Evolutionary conservation across 2,113 vertebrate genomes (phyloP).

Genomic region (Sorex fumeus): DNA sequence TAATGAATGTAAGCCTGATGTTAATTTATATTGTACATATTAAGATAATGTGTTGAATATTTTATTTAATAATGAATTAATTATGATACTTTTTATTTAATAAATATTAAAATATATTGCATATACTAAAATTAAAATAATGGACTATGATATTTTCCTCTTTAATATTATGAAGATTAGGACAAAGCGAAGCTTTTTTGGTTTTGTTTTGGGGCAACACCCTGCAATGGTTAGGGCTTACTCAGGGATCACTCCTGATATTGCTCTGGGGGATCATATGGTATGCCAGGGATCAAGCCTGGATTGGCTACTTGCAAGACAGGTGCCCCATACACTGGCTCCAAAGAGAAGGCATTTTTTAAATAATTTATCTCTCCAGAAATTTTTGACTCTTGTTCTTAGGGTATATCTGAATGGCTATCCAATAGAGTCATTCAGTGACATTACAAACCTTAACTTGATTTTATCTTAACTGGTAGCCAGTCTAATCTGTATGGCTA

Average conservation of each 20-base stretch:
- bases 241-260: too few species aligned
- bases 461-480: slow-evolving; percentile 76
- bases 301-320: too few species aligned
- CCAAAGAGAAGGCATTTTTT: neutral
- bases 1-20: slow-evolving; percentile 48
- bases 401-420: slow-evolving; percentile 34
- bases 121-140: slow-evolving; percentile 39
- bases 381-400: slow-evolving; percentile 43
- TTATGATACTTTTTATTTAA: too few species aligned
- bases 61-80: too few species aligned
- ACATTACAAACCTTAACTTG: slow-evolving; percentile 80
- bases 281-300: too few species aligned
- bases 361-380: slow-evolving; percentile 38
- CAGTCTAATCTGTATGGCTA: slow-evolving; percentile 63
- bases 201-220: too few species aligned
- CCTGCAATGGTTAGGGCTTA: too few species aligned
- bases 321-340: neutral
- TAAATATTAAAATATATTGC: neutral
- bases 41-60: neutral
- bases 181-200: slow-evolving; percentile 26
- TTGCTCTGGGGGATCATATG: too few species aligned
- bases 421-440: slow-evolving; percentile 60
- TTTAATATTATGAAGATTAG: slow-evolving; percentile 25
- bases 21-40: neutral
- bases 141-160: slow-evolving; percentile 42